phyloP scores from a whole-genome alignment of 2,888 invertebrate genomes.

The Embidobia sp. region DNA sequence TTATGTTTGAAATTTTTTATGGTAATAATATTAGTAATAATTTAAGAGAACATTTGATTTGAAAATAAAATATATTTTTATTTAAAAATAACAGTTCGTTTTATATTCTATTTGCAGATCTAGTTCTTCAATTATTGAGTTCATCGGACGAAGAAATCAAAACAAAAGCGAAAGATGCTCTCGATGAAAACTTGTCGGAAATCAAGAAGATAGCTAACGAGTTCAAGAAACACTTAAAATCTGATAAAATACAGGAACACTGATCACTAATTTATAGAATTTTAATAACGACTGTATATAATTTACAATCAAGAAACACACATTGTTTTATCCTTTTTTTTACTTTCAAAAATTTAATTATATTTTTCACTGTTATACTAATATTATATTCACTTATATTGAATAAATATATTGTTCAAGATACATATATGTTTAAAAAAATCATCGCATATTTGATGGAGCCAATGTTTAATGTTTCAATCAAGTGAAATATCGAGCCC shows the following conservation, averaged over 20 bases:
- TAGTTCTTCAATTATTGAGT: conserved; percentile 85
- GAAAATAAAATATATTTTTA: no score
- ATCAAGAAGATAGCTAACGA: conserved; percentile 83
- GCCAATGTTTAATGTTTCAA: background rate
- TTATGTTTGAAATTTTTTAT: no score
- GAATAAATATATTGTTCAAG: conserved; percentile 17
- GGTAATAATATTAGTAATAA: no score
- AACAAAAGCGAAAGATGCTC: conserved; percentile 82
- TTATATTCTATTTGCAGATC: conserved; percentile 85
- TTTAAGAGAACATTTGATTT: no score
- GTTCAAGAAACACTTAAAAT: conserved; percentile 81
- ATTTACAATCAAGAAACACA: background rate
- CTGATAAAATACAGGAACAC: conserved; percentile 72
- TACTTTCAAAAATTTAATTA: no score
- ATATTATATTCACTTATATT: no score
- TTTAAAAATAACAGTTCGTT: no score
- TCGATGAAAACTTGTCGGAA: conserved; percentile 82
- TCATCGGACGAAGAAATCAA: conserved; percentile 82
- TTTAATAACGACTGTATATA: no score
- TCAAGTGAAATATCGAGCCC: background rate
- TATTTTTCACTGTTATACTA: background rate
- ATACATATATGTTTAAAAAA: no score
- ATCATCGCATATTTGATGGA: background rate
- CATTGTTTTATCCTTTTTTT: no score
- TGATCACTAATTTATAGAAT: conserved; percentile 3